These are phyloP conservation scores for Xiphophorus couchianus DNA, from an alignment of 2,113 vertebrate genomes.

Conservation along the genomic window DNA sequence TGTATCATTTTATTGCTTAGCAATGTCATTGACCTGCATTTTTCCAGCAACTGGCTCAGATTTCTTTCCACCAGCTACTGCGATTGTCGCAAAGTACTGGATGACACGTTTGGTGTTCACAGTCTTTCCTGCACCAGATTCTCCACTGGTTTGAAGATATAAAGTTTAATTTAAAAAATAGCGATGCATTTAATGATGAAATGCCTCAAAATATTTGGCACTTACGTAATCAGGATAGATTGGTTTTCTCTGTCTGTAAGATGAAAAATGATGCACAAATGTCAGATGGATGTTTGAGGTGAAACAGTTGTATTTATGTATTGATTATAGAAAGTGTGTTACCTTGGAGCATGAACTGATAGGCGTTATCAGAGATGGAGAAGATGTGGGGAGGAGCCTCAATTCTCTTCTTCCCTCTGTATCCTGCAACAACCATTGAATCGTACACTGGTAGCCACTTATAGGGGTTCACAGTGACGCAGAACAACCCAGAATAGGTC, in stretches of 20 bases:
- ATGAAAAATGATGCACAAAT: constrained; percentile 22
- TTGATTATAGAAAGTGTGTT: constrained; percentile 30
- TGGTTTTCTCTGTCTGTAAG: constrained; percentile 84
- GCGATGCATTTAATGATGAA: neutral
- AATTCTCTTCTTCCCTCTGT: constrained; percentile 80
- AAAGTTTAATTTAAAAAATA: neutral
- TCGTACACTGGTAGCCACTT: constrained; percentile 91
- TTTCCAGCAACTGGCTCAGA: constrained; percentile 65
- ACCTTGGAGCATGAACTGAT: constrained; percentile 80
- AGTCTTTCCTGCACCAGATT: constrained; percentile 96
- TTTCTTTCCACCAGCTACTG: constrained; percentile 82
- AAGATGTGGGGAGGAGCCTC: constrained; percentile 80
- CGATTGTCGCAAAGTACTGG: constrained; percentile 97
- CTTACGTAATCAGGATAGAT: constrained; percentile 89
- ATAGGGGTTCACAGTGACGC: constrained; percentile 91
- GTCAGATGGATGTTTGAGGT: constrained; percentile 1
- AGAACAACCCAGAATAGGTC: constrained; percentile 91
- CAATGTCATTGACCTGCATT: constrained; percentile 78
- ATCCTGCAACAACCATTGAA: constrained; percentile 53
- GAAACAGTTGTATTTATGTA: constrained; percentile 60
- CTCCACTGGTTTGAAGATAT: constrained; percentile 80
- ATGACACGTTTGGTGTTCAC: constrained; percentile 97
- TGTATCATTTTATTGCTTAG: constrained; percentile 17
- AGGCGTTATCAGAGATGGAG: constrained; percentile 77
- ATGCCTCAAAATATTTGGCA: neutral